Conservation (phyloP, 2,888 invertebrate species). For the Brachyopa scutellaris region DNA sequence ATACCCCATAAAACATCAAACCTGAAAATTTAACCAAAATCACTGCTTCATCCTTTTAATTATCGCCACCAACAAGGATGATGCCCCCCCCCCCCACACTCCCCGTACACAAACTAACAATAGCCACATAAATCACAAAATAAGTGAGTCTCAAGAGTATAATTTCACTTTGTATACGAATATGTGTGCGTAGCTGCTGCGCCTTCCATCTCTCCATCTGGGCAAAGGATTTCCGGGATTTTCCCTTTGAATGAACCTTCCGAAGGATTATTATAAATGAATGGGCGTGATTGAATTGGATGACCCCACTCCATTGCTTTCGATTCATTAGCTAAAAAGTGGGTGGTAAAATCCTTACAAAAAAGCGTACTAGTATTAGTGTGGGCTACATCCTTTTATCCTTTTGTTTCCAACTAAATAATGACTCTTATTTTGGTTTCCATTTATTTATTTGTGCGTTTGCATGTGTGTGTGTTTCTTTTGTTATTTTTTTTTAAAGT, state of each 20-base stretch:
- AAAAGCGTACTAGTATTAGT: not conserved
- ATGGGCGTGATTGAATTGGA: conserved; percentile 41
- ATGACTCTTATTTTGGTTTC: conserved; percentile 2
- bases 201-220: not conserved
- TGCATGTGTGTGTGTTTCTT: conserved; percentile 18
- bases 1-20: conserved; percentile 36
- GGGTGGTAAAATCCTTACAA: conserved; percentile 2
- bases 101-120: conserved; percentile 21
- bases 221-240: conserved; percentile 42
- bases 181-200: too few species aligned
- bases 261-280: conserved; percentile 41
- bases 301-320: conserved; percentile 34
- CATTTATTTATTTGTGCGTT: conserved; percentile 2
- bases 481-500: conserved; percentile 15
- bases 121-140: conserved; percentile 47
- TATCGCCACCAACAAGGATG: conserved; percentile 33
- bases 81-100: too few species aligned
- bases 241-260: not conserved
- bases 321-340: conserved; percentile 25
- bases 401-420: conserved; percentile 23
- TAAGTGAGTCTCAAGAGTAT: conserved; percentile 49
- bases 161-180: conserved; percentile 27
- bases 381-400: conserved; percentile 1
- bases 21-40: conserved; percentile 39
- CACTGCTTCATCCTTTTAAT: conserved; percentile 45